Base-by-base conservation (phyloP, 1,140 invertebrate genomes). In the Drosophila trapezifrons region DNA sequence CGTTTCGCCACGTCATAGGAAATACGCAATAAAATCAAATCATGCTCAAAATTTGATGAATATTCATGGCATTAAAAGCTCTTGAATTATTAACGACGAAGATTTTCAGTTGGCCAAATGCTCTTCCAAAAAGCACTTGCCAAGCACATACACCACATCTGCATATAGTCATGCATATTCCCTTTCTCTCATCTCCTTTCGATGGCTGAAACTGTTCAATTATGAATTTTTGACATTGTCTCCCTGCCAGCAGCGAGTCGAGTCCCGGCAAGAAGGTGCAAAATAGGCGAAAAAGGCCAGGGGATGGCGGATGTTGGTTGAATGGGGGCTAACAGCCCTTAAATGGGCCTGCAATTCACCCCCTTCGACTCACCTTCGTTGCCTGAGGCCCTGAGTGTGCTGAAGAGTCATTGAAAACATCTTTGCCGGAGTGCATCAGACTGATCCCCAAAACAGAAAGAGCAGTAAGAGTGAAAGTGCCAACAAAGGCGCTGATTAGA, bases 1-100 rank as follows among this genome's bases (percentile, higher is more conserved):
- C 38, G 52, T 52, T 79, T 43, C 64, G 67, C 58, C 70, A 64
- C 74, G 75, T 72, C 67, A 67, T 52, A 59, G 75, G 73, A 89
- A 80, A 87, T 89, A 78, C 80, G 84, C 84, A 89, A 87, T 87
- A 89, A 87, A 87, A 87, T 87, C 85, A 87, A 87, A 84, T 87
- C 84, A 89, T 84, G 84, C 84, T 87, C 79, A 74, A 84, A 86
- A 87, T 89, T 89, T 84, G 81, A 89, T 87, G 84, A 87, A 87
- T 87, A 87, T 87, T 87, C 84, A 87, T 87, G 84, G 79, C 84
- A 87, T 87, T 87, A 87, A 87, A 87, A 87, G 84, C 84, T 84
- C 84, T 87, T 87, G 84, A 87, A 87, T 87, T 87, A 87, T 87
- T 87, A 87, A 87, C 84, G 52, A 72, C 51, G 73, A 83, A 89